Evolutionary conservation across 1,140 invertebrate genomes (phyloP).

Genomic region (Saccostrea echinata): DNA sequence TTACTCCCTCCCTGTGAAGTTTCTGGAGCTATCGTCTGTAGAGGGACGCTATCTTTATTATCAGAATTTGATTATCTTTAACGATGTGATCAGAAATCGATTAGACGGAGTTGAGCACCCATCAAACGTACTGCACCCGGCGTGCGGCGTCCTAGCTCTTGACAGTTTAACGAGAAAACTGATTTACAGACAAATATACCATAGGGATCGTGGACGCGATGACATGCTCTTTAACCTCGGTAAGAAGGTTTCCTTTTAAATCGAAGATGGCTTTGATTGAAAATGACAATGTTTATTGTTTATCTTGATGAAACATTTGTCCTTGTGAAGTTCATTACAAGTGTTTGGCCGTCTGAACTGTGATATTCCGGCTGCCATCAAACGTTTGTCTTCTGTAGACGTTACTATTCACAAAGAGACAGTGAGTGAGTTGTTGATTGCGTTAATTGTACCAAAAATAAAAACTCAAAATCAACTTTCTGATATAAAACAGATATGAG

Average conservation of each 20-base stretch:
- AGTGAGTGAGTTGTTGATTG: not conserved
- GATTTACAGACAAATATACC: not conserved
- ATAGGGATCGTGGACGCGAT: not conserved
- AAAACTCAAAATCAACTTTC: not conserved
- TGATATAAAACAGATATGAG: not conserved
- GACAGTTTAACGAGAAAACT: not conserved
- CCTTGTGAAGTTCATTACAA: not conserved
- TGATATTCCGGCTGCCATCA: not conserved
- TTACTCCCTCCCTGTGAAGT: not conserved
- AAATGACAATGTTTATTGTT: not conserved
- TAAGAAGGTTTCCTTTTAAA: not conserved
- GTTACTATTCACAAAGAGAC: not conserved
- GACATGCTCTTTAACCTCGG: not conserved
- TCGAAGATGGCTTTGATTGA: not conserved
- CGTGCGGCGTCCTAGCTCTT: not conserved
- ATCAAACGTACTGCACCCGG: slow-evolving; percentile 1
- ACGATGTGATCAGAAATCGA: slow-evolving; percentile 34
- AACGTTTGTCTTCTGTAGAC: not conserved
- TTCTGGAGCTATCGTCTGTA: slow-evolving; percentile 4
- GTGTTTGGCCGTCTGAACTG: not conserved
- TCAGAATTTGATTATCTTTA: slow-evolving; percentile 12
- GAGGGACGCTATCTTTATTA: not conserved
- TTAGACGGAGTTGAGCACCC: not conserved
- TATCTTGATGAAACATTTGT: slow-evolving; percentile 29
- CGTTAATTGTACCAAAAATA: not conserved